Base-by-base conservation (phyloP, 2,888 invertebrate genomes). In the Fragum fragum region DNA sequence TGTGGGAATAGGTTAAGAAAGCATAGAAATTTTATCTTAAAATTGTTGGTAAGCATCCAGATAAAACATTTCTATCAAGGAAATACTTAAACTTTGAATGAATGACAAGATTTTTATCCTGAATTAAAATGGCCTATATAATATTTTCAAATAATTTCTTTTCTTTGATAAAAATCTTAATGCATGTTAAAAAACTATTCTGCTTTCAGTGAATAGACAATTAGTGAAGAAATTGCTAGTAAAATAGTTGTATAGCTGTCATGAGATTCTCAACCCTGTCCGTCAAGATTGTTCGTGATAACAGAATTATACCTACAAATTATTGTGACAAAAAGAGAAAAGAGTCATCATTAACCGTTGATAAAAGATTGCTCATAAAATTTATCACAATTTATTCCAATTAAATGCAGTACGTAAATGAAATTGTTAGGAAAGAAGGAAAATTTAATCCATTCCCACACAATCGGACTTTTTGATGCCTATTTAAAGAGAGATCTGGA, bases 241-340 rank as follows among this genome's bases (percentile, higher is more conserved):
- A 52, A 70, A 70, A 14, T 70, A n/a, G 47, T 53, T 70, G 70
- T 70, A 28, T 53, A 53, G 14, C 23, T 70, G 70, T 70, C 70
- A 68, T 21, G 26, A 57, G 26, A 7, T 23, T 26, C 11, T 57
- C 16, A 26, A 57, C 28, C 16, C n/a, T n/a, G n/a, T n/a, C n/a
- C n/a, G n/a, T n/a, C n/a, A n/a, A n/a, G n/a, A n/a, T n/a, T n/a
- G n/a, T n/a, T n/a, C n/a, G n/a, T n/a, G n/a, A n/a, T n/a, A n/a
- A n/a, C n/a, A n/a, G n/a, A n/a, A n/a, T n/a, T n/a, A n/a, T n/a
- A n/a, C n/a, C n/a, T n/a, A n/a, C n/a, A n/a, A n/a, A n/a, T n/a
- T n/a, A n/a, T n/a, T n/a, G n/a, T n/a, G n/a, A n/a, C n/a, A n/a
- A n/a, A n/a, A n/a, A n/a, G n/a, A n/a, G n/a, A n/a, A n/a, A n/a